These are phyloP conservation scores for Anabas testudineus DNA, from an alignment of 2,797 vertebrate genomes.

Conservation along the genomic window DNA sequence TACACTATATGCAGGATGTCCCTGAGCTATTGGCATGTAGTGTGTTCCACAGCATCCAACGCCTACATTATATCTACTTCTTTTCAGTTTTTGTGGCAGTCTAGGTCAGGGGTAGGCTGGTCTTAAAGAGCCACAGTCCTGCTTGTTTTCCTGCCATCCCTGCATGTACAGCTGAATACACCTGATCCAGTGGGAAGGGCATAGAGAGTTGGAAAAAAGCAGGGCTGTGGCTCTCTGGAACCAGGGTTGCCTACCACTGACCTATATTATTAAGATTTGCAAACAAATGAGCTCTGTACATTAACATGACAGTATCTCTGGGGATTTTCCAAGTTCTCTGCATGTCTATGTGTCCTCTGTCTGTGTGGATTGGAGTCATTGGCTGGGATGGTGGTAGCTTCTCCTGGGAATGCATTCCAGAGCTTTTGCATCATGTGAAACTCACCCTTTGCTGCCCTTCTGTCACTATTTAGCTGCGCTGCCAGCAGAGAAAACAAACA, in stretches of 20 bases:
- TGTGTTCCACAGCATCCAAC: conserved; percentile 15
- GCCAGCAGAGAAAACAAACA: conserved; percentile 60
- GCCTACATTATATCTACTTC: conserved; percentile 45
- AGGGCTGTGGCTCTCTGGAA: no score
- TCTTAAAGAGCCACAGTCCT: no score
- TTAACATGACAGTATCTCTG: conserved; percentile 21
- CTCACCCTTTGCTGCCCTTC: conserved; percentile 62
- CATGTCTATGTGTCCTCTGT: conserved; percentile 47
- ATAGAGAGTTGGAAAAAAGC: no score
- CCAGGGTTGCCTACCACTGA: no score
- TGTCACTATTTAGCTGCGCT: conserved; percentile 55
- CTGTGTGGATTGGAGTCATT: conserved; percentile 43
- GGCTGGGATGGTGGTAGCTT: conserved; percentile 41
- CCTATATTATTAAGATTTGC: conserved; percentile 9
- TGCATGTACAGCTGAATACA: no score
- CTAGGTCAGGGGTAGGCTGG: no score
- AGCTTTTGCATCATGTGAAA: conserved; percentile 82
- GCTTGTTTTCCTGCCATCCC: no score
- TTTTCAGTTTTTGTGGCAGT: conserved; percentile 24
- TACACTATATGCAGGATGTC: conserved; percentile 8
- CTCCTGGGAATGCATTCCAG: conserved; percentile 78
- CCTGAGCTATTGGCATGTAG: not conserved
- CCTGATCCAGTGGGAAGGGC: no score
- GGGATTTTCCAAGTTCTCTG: conserved; percentile 49
- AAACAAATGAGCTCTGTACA: conserved; percentile 39